phyloP scores from a whole-genome alignment of 1,140 invertebrate genomes.

The Zaprionus lachaisei region DNA sequence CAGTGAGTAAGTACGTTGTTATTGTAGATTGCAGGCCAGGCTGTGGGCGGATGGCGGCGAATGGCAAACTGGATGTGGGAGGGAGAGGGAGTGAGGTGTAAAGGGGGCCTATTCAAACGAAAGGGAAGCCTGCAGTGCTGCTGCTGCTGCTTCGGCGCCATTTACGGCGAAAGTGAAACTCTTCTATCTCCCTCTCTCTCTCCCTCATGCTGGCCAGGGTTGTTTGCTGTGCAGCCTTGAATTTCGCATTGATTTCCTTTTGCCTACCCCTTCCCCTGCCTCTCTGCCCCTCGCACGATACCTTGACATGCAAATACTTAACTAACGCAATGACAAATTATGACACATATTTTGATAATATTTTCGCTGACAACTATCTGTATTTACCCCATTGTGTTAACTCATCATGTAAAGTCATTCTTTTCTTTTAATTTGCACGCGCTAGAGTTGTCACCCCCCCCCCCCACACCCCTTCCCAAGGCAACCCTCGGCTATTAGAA shows the following conservation, averaged over 20 bases:
- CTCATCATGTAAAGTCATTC: conserved; percentile 25
- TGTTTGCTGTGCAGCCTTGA: conserved; percentile 36
- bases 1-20: conserved; percentile 66
- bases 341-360: conserved; percentile 30
- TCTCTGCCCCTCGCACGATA: neutral
- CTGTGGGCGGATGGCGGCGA: conserved; percentile 38
- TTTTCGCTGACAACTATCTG: conserved; percentile 19
- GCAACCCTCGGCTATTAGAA: conserved; percentile 28
- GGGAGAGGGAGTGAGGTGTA: neutral
- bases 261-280: neutral
- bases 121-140: conserved; percentile 59
- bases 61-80: conserved; percentile 11
- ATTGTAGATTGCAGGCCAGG: conserved; percentile 48
- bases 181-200: neutral
- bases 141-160: conserved; percentile 30
- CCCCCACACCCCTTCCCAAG: neutral
- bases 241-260: conserved; percentile 32
- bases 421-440: conserved; percentile 56
- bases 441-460: conserved; percentile 18
- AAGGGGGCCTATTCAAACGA: conserved; percentile 43
- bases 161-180: conserved; percentile 56
- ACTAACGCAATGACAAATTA: conserved; percentile 38
- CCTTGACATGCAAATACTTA: conserved; percentile 47
- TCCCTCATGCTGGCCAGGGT: conserved; percentile 27
- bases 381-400: conserved; percentile 7